Evolutionary conservation across 2,888 invertebrate species (phyloP).

Genomic region (Eretmocerus hayati): DNA sequence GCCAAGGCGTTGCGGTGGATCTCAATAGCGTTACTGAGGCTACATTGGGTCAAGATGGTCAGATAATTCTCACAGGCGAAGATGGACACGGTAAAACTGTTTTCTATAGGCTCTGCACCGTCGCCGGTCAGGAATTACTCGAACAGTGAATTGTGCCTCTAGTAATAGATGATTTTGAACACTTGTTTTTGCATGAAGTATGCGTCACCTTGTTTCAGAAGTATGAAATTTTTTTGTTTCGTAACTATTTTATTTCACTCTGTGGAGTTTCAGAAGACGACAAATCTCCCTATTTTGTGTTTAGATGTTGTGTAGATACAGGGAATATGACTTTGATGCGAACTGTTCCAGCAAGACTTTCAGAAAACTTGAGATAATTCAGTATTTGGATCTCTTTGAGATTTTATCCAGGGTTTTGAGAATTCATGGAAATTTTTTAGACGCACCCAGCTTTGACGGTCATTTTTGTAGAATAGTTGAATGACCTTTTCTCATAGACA

Average conservation of each 20-base stretch:
- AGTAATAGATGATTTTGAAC: slow-evolving; percentile 29
- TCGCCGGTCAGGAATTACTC: slow-evolving; percentile 46
- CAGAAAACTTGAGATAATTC: not conserved
- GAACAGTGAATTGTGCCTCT: slow-evolving; percentile 41
- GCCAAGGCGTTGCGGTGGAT: slow-evolving; percentile 72
- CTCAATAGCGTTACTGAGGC: slow-evolving; percentile 85
- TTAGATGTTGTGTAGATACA: slow-evolving; percentile 18
- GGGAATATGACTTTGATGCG: slow-evolving; percentile 4
- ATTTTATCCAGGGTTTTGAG: slow-evolving; percentile 28
- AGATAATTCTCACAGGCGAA: slow-evolving; percentile 90
- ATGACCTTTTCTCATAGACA: slow-evolving; percentile 10
- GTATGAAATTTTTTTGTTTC: slow-evolving; percentile 18
- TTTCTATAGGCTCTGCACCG: slow-evolving; percentile 49
- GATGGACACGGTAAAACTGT: slow-evolving; percentile 76
- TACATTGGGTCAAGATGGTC: slow-evolving; percentile 84
- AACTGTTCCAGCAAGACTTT: slow-evolving; percentile 1
- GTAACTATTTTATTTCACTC: slow-evolving; percentile 26
- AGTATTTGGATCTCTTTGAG: slow-evolving; percentile 12
- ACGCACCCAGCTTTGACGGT: slow-evolving; percentile 12
- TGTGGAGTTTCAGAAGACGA: slow-evolving; percentile 31
- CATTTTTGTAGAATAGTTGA: not conserved
- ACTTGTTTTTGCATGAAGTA: slow-evolving; percentile 25
- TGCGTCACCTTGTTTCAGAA: slow-evolving; percentile 18
- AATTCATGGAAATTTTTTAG: slow-evolving; percentile 31
- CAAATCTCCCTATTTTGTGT: slow-evolving; percentile 23